Evolutionary conservation across 2,797 vertebrate species (phyloP).

Genomic region (Schizothorax lantsangensis): DNA sequence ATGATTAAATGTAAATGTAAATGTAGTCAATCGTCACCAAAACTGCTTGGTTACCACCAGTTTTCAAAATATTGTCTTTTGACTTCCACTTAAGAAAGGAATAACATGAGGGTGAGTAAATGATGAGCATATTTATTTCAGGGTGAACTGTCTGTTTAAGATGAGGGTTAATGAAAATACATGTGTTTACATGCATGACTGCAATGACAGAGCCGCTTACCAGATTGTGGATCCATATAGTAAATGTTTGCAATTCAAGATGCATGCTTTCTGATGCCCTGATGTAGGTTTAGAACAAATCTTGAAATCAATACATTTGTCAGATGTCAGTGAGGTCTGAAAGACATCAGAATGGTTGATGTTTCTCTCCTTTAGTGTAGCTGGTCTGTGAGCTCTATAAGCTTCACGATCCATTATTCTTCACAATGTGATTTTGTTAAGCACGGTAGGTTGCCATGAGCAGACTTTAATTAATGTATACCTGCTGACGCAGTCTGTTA

Average conservation of each 20-base stretch:
- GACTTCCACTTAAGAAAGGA: neutral
- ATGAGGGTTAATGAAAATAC: neutral
- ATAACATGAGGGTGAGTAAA: neutral
- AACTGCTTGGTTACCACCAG: neutral
- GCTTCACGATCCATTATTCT: neutral
- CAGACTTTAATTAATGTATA: neutral
- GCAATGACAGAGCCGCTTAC: neutral
- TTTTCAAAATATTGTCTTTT: neutral
- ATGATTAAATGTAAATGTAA: too few species aligned
- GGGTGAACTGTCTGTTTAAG: neutral
- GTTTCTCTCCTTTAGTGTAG: neutral
- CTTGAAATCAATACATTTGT: neutral
- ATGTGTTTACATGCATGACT: neutral
- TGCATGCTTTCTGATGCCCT: neutral
- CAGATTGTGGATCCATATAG: neutral
- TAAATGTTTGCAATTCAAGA: neutral
- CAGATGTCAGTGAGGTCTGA: neutral
- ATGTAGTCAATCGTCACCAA: too few species aligned
- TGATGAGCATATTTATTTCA: neutral
- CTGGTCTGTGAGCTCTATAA: neutral
- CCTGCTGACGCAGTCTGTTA: neutral
- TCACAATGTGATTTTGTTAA: slow-evolving; percentile 10
- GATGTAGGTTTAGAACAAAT: neutral
- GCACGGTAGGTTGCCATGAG: neutral
- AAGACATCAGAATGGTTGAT: neutral